Evolutionary conservation across 2,888 invertebrate genomes (phyloP).

Genomic region (Junonia oenone): DNA sequence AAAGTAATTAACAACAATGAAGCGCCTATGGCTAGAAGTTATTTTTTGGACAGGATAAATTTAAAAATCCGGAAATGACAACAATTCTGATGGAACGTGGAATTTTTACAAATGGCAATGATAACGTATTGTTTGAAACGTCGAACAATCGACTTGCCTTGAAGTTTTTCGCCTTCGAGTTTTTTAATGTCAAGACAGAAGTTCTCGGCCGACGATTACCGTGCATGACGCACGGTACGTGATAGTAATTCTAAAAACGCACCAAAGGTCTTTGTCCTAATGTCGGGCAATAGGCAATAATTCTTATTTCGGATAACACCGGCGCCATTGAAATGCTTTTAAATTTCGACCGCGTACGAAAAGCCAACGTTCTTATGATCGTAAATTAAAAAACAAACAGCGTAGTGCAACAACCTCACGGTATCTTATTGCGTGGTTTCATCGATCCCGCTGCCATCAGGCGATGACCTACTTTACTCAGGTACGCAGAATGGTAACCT

Average conservation of each 20-base stretch:
- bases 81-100: background rate
- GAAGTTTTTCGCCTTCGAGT: slow-evolving; percentile 9
- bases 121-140: slow-evolving; percentile 7
- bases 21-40: background rate
- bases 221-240: slow-evolving; percentile 22
- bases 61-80: background rate
- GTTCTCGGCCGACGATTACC: slow-evolving; percentile 23
- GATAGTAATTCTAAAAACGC: slow-evolving; percentile 17
- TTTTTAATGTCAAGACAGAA: slow-evolving; percentile 25
- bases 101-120: background rate
- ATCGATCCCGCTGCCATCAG: slow-evolving; percentile 25
- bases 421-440: slow-evolving; percentile 25
- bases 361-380: slow-evolving; percentile 16
- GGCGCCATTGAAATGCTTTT: slow-evolving; percentile 2
- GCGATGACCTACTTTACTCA: slow-evolving; percentile 29
- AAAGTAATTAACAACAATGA: background rate
- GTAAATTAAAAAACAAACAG: slow-evolving; percentile 25
- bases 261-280: slow-evolving; percentile 24
- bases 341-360: slow-evolving; percentile 11
- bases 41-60: background rate
- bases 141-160: slow-evolving; percentile 2
- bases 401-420: slow-evolving; percentile 25
- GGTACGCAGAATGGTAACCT: slow-evolving; percentile 21
- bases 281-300: slow-evolving; percentile 8
- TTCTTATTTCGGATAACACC: slow-evolving; percentile 5